A percentile compares a stretch with the other conserved stretches of the same genome.
Evolutionary conservation across 2,113 vertebrate species (phyloP).

Genomic region (Catagonus wagneri): DNA sequence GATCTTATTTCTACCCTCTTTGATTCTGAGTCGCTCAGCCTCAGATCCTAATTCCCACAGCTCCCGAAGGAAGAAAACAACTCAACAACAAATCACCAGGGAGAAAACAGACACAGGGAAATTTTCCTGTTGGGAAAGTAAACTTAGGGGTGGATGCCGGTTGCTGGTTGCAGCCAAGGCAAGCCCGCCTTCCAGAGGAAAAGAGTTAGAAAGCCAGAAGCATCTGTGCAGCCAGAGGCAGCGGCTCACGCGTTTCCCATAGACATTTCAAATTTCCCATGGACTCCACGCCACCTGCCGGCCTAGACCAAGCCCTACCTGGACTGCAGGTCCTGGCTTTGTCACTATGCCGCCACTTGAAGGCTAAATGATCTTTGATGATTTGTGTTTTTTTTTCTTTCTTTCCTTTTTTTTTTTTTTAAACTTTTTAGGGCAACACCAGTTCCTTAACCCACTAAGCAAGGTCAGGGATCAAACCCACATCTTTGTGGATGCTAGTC

Average conservation of each 20-base stretch:
- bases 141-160: fast-evolving
- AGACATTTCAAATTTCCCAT: background rate
- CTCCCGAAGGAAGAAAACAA: background rate
- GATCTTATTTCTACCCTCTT: background rate
- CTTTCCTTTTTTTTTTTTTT: too few relatives aligned
- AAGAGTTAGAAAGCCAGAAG: background rate
- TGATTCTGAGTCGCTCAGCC: background rate
- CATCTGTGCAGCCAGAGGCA: background rate
- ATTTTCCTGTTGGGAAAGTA: background rate
- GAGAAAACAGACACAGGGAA: background rate
- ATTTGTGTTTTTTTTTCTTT: background rate
- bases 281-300: background rate
- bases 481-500: too few relatives aligned
- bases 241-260: fast-evolving
- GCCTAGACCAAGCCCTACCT: background rate
- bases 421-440: too few relatives aligned
- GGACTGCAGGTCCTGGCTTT: background rate
- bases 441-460: too few relatives aligned
- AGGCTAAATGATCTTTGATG: background rate
- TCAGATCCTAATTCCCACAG: background rate
- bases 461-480: too few relatives aligned
- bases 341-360: background rate
- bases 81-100: too few relatives aligned
- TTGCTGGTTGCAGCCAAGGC: background rate
- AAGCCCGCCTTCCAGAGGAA: background rate